Evolutionary conservation across 2,113 vertebrate species (phyloP).

Genomic region (Phylloscopus whistleri): DNA sequence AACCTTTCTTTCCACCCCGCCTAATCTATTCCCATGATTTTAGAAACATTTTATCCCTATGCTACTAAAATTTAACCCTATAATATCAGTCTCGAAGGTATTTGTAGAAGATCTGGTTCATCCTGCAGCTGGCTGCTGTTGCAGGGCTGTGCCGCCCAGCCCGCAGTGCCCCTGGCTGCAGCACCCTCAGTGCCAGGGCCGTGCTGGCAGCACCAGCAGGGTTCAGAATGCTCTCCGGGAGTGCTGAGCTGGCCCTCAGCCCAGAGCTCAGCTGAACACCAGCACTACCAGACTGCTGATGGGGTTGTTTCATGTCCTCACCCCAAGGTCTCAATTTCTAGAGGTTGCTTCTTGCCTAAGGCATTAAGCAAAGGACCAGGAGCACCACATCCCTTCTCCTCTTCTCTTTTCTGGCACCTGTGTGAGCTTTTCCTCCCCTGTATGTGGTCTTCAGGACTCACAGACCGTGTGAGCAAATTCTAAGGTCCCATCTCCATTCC

Average conservation of each 20-base stretch:
- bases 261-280: not conserved
- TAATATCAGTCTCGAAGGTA: too few relatives aligned
- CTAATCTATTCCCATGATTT: too few relatives aligned
- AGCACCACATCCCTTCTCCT: not conserved
- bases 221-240: not conserved
- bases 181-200: not conserved
- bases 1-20: too few relatives aligned
- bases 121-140: too few relatives aligned
- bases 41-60: too few relatives aligned
- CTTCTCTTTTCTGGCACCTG: not conserved
- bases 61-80: too few relatives aligned
- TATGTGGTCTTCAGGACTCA: not conserved
- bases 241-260: not conserved
- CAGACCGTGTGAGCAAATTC: not conserved
- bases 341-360: not conserved
- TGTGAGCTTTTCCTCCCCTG: not conserved
- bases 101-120: too few relatives aligned
- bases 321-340: not conserved
- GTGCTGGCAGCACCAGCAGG: not conserved
- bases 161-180: not conserved
- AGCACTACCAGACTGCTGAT: rapidly evolving
- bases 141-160: not conserved
- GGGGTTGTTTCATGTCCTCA: not conserved
- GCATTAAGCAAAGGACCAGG: not conserved
- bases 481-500: not conserved